Conservation (phyloP, 2,797 vertebrate genomes). For the Myoxocephalus aenaeus region DNA sequence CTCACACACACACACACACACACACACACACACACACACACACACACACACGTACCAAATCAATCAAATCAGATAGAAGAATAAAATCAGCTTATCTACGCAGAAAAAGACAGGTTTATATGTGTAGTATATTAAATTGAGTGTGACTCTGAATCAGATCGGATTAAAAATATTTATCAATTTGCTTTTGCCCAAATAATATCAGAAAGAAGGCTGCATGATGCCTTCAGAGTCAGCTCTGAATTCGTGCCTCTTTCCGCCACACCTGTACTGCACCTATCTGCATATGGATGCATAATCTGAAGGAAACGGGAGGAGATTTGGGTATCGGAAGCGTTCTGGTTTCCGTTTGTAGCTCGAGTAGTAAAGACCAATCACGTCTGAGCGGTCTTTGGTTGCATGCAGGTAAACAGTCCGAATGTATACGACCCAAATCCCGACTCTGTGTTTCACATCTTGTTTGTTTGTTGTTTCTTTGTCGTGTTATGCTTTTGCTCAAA, state of each 20-base stretch:
- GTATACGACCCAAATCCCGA: background rate
- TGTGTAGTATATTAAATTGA: background rate
- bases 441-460: background rate
- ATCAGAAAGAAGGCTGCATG: background rate
- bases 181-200: background rate
- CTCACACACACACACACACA: background rate
- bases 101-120: no score
- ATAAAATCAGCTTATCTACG: background rate
- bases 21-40: background rate
- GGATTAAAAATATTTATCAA: no score
- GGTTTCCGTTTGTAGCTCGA: background rate
- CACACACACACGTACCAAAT: background rate
- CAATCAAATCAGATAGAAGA: no score
- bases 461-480: background rate
- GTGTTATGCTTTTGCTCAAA: constrained; percentile 3
- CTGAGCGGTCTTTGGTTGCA: background rate
- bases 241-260: background rate
- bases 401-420: no score
- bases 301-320: background rate
- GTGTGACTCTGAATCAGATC: background rate
- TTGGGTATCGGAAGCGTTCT: background rate
- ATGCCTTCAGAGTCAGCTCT: constrained; percentile 4
- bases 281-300: background rate
- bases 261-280: background rate
- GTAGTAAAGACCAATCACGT: background rate